Evolutionary conservation across 2,888 invertebrate species (phyloP).

Genomic region (Trachelus stipa): DNA sequence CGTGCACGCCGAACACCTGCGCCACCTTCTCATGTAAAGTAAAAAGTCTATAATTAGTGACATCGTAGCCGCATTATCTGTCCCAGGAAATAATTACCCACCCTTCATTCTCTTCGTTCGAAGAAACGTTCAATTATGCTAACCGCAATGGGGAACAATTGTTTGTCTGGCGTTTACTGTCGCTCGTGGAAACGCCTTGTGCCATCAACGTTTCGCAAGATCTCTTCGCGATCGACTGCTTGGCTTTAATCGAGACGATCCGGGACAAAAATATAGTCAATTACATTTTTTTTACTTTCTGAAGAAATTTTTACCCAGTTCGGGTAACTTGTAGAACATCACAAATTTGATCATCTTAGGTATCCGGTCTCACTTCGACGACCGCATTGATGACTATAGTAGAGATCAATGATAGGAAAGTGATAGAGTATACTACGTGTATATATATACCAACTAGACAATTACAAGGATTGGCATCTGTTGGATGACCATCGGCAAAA

Average conservation of each 20-base stretch:
- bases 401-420: not conserved
- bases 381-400: not conserved
- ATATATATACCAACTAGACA: not conserved
- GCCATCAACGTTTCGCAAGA: not conserved
- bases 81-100: slow-evolving; percentile 44
- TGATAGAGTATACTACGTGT: not conserved
- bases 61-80: slow-evolving; percentile 32
- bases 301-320: not conserved
- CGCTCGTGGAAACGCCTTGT: not conserved
- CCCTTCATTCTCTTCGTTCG: slow-evolving; percentile 33
- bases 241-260: not conserved
- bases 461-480: not conserved
- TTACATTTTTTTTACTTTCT: not conserved
- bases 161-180: not conserved
- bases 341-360: not conserved
- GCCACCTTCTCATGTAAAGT: not conserved
- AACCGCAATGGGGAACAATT: slow-evolving; percentile 31
- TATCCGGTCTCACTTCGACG: not conserved
- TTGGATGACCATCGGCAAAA: not conserved
- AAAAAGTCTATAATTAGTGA: slow-evolving; percentile 38
- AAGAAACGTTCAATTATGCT: slow-evolving; percentile 54
- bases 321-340: not conserved
- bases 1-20: not conserved
- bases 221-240: not conserved
- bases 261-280: not conserved